These are phyloP conservation scores for Volucella bombylans DNA, from an alignment of 2,888 invertebrate species.

Conservation along the genomic window DNA sequence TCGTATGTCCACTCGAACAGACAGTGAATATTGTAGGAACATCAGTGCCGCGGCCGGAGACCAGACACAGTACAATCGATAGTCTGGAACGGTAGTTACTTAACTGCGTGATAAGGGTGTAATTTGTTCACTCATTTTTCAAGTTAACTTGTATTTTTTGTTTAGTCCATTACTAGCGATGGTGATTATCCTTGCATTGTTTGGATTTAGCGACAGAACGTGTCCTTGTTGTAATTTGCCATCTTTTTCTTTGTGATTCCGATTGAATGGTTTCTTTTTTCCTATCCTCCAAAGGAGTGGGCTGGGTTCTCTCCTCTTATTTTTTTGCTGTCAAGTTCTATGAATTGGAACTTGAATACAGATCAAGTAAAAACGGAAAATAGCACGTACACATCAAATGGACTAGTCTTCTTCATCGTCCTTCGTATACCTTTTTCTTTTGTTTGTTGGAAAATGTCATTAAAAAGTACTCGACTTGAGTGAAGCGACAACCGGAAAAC, in stretches of 20 bases:
- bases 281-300: conserved; percentile 11
- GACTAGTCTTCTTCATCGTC: conserved; percentile 45
- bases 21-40: conserved; percentile 13
- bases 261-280: conserved; percentile 65
- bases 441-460: conserved; percentile 64
- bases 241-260: conserved; percentile 73
- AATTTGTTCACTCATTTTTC: conserved; percentile 63
- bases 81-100: conserved; percentile 54
- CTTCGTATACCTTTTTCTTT: conserved; percentile 20
- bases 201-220: conserved; percentile 65
- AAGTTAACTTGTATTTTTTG: conserved; percentile 28
- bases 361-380: conserved; percentile 65
- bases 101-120: conserved; percentile 71
- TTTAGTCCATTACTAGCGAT: too few relatives aligned
- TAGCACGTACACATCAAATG: conserved; percentile 71
- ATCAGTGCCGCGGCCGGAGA: conserved; percentile 4
- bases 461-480: conserved; percentile 64
- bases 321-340: conserved; percentile 3
- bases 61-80: conserved; percentile 50
- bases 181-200: conserved; percentile 70
- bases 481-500: conserved; percentile 51
- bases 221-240: conserved; percentile 73
- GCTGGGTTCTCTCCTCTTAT: neutral
- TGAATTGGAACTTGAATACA: conserved; percentile 35
- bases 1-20: conserved; percentile 8